Evolutionary conservation across 1,140 invertebrate species (phyloP).

Genomic region (Penaeus indicus): DNA sequence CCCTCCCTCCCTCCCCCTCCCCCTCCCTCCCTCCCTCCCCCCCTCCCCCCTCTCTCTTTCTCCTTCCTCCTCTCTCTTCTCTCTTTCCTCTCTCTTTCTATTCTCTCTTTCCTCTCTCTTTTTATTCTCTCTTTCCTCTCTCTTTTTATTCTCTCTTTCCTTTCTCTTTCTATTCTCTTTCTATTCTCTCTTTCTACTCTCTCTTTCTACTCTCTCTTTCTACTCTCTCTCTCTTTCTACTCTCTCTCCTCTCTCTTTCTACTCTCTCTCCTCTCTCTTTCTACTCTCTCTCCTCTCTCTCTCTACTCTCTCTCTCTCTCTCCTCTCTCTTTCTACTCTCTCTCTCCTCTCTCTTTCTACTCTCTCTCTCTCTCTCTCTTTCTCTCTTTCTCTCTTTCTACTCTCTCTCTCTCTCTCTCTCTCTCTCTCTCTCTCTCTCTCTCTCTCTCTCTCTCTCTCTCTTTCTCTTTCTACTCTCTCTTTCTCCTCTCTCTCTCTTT

Average conservation of each 20-base stretch:
- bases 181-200: not conserved
- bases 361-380: not conserved
- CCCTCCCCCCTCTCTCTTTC: not conserved
- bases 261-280: too few relatives aligned
- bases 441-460: slow-evolving; percentile 19
- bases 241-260: not conserved
- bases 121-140: not conserved
- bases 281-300: not conserved
- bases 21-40: not conserved
- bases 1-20: too few relatives aligned
- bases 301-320: not conserved
- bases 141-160: slow-evolving; percentile 39
- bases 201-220: not conserved
- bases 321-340: not conserved
- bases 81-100: slow-evolving; percentile 19
- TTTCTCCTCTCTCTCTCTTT: not conserved
- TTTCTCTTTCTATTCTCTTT: slow-evolving; percentile 31
- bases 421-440: not conserved
- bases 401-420: not conserved
- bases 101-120: not conserved
- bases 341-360: not conserved
- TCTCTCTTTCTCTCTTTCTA: not conserved
- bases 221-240: not conserved
- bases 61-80: not conserved
- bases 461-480: not conserved